These are phyloP conservation scores for Cerastis leucographa DNA, from an alignment of 2,888 invertebrate genomes.

Conservation along the genomic window DNA sequence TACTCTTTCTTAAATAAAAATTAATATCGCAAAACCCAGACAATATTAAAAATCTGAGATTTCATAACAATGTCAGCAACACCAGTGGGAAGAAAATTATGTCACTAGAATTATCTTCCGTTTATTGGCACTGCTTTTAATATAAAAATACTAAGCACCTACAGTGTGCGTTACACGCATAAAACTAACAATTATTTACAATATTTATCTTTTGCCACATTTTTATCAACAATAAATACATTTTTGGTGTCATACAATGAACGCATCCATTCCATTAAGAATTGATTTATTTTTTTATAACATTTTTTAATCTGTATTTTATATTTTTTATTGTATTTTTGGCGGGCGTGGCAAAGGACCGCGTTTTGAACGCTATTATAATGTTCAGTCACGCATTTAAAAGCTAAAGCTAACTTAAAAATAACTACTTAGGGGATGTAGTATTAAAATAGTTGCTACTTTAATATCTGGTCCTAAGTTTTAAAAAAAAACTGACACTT, in stretches of 20 bases:
- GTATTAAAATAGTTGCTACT: constrained; percentile 36
- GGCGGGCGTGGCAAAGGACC: constrained; percentile 75
- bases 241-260: constrained; percentile 68
- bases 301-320: constrained; percentile 61
- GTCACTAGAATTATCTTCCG: constrained; percentile 76
- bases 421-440: constrained; percentile 28
- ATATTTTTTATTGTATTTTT: constrained; percentile 65
- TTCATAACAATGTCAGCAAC: constrained; percentile 76
- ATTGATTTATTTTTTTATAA: constrained; percentile 67
- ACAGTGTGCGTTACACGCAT: constrained; percentile 83
- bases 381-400: constrained; percentile 80
- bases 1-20: constrained; percentile 56
- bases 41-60: constrained; percentile 73
- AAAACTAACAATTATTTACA: constrained; percentile 80
- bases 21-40: constrained; percentile 66
- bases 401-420: constrained; percentile 55
- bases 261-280: constrained; percentile 78
- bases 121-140: constrained; percentile 81
- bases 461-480: constrained; percentile 32
- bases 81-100: constrained; percentile 78
- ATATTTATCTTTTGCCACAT: constrained; percentile 75
- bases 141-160: constrained; percentile 78
- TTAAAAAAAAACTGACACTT: constrained; percentile 49
- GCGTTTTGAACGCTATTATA: constrained; percentile 84
- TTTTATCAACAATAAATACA: constrained; percentile 72